These are phyloP conservation scores for Steinernema khuongi DNA, from an alignment of 1,140 invertebrate genomes.

Conservation along the genomic window DNA sequence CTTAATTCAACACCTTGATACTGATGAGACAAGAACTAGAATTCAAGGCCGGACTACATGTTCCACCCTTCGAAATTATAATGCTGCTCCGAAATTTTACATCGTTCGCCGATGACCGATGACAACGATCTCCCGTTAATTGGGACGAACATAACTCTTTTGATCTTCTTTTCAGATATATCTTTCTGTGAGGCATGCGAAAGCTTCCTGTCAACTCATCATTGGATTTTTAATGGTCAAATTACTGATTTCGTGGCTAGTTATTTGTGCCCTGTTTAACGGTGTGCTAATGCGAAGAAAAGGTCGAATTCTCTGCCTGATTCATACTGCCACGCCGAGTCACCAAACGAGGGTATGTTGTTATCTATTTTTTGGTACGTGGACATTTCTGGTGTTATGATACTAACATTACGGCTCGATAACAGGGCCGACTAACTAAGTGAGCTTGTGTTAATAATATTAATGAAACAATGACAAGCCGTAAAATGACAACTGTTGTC, in stretches of 20 bases:
- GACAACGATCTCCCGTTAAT: constrained; percentile 9
- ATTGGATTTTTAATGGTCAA: not conserved
- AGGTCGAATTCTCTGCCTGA: constrained; percentile 32
- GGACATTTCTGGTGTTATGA: not conserved
- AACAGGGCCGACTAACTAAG: not conserved
- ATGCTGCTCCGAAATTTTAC: no score
- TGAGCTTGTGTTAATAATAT: no score
- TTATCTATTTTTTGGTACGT: not conserved
- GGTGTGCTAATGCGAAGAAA: not conserved
- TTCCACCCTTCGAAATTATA: no score
- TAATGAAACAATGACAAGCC: no score
- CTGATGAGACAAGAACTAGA: no score
- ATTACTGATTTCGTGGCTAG: not conserved
- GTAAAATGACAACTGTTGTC: no score
- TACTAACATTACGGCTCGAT: constrained; percentile 12
- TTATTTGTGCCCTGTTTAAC: not conserved
- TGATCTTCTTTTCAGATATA: not conserved
- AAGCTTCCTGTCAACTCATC: not conserved
- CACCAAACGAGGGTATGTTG: constrained; percentile 36
- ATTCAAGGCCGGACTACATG: no score
- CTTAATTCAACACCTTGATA: no score
- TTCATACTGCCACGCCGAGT: constrained; percentile 41
- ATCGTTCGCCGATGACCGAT: not conserved
- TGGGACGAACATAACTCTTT: not conserved
- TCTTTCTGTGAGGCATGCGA: not conserved